Conservation (phyloP, 2,113 vertebrate species). For the Salvelinus fontinalis region DNA sequence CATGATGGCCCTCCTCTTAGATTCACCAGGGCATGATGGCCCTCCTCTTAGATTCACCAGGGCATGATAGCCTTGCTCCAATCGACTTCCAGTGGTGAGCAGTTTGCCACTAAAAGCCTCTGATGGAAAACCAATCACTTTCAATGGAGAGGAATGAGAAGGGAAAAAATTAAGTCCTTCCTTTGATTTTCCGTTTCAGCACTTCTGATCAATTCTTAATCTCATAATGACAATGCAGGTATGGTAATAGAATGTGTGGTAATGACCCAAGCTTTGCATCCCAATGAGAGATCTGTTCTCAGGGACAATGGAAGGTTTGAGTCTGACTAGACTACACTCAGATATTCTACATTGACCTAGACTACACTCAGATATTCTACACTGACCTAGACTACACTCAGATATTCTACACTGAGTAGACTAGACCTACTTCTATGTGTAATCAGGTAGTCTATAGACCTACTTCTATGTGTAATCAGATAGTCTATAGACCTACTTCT, state of each 20-base stretch:
- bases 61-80: not conserved
- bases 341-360: no score
- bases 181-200: constrained; percentile 52
- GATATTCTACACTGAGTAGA: no score
- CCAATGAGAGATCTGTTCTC: constrained; percentile 32
- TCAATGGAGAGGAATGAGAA: constrained; percentile 23
- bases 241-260: constrained; percentile 51
- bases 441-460: no score
- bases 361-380: no score
- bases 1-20: no score
- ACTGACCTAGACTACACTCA: no score
- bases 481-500: no score
- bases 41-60: no score
- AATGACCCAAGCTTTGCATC: constrained; percentile 48
- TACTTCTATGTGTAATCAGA: no score
- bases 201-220: constrained; percentile 55
- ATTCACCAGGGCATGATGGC: no score
- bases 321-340: no score
- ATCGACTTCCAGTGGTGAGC: constrained; percentile 29
- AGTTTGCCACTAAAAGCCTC: constrained; percentile 35
- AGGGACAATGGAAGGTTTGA: not conserved
- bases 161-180: constrained; percentile 4
- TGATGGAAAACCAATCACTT: constrained; percentile 53
- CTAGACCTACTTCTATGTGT: no score
- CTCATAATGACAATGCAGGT: constrained; percentile 55